Conservation (phyloP, 2,888 invertebrate genomes). For the Cosmorhoe ocellata region DNA sequence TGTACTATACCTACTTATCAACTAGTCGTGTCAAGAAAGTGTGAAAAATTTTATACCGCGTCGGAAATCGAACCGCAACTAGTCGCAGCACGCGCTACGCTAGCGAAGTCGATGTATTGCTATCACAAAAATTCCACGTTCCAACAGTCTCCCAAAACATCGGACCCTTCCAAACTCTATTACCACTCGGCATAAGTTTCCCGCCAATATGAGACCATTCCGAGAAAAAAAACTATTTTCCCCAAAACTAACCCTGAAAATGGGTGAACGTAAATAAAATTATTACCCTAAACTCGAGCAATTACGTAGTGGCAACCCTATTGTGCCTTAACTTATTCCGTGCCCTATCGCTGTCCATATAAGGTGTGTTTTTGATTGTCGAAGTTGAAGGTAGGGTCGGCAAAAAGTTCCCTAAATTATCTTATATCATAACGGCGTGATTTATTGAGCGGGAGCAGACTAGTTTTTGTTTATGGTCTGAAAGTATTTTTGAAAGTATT, state of each 20-base stretch:
- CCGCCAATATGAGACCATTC: conserved; percentile 19
- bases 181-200: conserved; percentile 13
- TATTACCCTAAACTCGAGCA: conserved; percentile 37
- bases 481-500: conserved; percentile 6
- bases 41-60: too few relatives aligned
- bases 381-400: conserved; percentile 18
- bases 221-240: conserved; percentile 30
- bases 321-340: conserved; percentile 3
- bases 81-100: too few relatives aligned
- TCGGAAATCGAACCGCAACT: too few relatives aligned
- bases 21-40: too few relatives aligned
- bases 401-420: conserved; percentile 33
- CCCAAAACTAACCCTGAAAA: conserved; percentile 30
- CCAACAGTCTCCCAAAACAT: neutral
- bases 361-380: conserved; percentile 24
- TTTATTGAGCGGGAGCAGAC: conserved; percentile 28
- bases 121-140: conserved; percentile 10
- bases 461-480: conserved; percentile 27
- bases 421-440: conserved; percentile 30
- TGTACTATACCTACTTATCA: too few relatives aligned
- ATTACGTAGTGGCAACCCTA: conserved; percentile 36
- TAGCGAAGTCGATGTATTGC: too few relatives aligned
- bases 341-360: conserved; percentile 6
- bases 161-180: conserved; percentile 15
- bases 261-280: conserved; percentile 35